A percentile compares a stretch with the other conserved stretches of the same genome.
Evolutionary conservation across 2,888 invertebrate species (phyloP).

Genomic region (Epirrhoe tristata): DNA sequence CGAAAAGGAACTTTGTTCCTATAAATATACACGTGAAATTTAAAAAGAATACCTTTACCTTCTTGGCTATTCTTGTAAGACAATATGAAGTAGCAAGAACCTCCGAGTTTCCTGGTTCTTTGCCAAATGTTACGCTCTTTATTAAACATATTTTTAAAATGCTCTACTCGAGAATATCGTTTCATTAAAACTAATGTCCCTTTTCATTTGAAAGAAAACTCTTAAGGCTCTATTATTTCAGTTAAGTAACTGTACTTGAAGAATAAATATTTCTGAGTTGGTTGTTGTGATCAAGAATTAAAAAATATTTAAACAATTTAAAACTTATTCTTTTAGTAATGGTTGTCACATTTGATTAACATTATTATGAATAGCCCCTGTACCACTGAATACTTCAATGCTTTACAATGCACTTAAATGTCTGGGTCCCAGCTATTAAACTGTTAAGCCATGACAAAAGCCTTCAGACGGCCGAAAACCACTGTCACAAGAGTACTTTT

Average conservation of each 20-base stretch:
- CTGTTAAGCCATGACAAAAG: too few species aligned
- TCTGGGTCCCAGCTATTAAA: too few species aligned
- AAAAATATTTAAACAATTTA: too few species aligned
- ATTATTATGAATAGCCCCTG: too few species aligned
- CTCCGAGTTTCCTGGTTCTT: conserved; percentile 32
- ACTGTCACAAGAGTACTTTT: too few species aligned
- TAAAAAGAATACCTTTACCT: background rate
- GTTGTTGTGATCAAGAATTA: background rate
- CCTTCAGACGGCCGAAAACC: too few species aligned
- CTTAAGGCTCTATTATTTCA: conserved; percentile 24
- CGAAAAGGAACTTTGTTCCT: too few species aligned
- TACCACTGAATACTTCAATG: too few species aligned
- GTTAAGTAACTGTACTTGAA: conserved; percentile 15
- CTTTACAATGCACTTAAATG: too few species aligned
- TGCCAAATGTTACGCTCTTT: conserved; percentile 33
- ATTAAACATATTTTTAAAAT: conserved; percentile 37
- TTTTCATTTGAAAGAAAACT: conserved; percentile 28
- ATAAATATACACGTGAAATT: too few species aligned
- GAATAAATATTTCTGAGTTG: background rate
- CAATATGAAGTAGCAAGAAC: conserved; percentile 21
- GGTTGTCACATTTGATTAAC: too few species aligned
- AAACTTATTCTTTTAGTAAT: too few species aligned
- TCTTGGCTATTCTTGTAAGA: background rate
- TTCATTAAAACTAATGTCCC: conserved; percentile 35
- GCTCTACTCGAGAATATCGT: conserved; percentile 32